Conservation (phyloP, 2,797 vertebrate species). For the Phrynocephalus forsythii region DNA sequence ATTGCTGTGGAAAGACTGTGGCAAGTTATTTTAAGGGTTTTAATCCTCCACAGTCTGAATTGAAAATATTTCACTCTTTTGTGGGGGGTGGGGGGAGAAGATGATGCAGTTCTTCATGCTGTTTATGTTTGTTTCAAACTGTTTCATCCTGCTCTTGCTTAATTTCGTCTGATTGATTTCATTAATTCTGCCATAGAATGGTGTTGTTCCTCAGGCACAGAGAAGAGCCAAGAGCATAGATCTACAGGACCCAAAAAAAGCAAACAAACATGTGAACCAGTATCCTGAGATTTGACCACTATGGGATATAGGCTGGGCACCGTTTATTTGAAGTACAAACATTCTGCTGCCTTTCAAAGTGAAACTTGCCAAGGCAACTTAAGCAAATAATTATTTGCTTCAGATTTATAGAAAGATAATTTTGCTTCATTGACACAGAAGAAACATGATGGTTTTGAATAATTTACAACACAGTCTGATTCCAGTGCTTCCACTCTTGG, state of each 20-base stretch:
- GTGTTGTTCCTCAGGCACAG: background rate
- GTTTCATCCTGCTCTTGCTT: slow-evolving; percentile 27
- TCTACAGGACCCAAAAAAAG: background rate
- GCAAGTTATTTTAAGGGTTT: slow-evolving; percentile 52
- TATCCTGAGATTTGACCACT: background rate
- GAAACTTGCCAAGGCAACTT: background rate
- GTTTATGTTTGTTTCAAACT: slow-evolving; percentile 56
- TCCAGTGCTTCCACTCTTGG: background rate
- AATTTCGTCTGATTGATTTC: slow-evolving; percentile 30
- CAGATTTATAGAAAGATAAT: background rate
- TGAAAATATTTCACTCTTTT: slow-evolving; percentile 46
- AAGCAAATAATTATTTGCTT: background rate
- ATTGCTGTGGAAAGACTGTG: slow-evolving; percentile 41
- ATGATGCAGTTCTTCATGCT: slow-evolving; percentile 44
- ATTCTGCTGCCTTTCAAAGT: background rate
- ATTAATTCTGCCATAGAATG: slow-evolving; percentile 10
- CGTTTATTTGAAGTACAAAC: background rate
- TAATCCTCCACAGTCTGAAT: slow-evolving; percentile 48
- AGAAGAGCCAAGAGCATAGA: background rate
- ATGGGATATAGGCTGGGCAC: too few relatives aligned
- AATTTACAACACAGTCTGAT: background rate
- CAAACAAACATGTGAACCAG: background rate
- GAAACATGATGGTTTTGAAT: background rate
- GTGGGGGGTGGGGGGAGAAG: slow-evolving; percentile 32
- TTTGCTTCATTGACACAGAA: background rate